A percentile compares a stretch with the other conserved stretches of the same genome.
These are phyloP conservation scores for Stegostoma tigrinum DNA, from an alignment of 2,113 vertebrate genomes.

Conservation along the genomic window DNA sequence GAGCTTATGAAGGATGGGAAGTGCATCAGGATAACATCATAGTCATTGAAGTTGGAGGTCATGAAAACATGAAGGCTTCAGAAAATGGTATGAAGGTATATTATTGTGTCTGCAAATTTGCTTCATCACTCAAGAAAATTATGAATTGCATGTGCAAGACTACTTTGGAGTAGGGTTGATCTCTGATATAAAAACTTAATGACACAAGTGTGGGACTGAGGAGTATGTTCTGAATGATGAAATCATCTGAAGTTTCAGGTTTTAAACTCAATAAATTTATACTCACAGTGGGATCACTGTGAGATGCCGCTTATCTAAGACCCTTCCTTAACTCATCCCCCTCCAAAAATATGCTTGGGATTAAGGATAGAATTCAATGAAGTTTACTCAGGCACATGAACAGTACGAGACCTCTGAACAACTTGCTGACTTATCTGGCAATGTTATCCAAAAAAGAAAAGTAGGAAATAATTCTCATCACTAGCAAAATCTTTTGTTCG, in stretches of 20 bases:
- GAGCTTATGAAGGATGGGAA: background rate
- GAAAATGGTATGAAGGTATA: background rate
- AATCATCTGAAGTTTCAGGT: background rate
- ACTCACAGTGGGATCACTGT: background rate
- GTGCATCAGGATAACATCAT: background rate
- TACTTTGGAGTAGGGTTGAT: background rate
- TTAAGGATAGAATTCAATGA: background rate
- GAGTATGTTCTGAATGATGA: background rate
- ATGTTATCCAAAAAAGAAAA: background rate
- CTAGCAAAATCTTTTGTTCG: background rate
- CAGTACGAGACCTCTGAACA: too few relatives aligned
- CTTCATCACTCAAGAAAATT: background rate
- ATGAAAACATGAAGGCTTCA: background rate
- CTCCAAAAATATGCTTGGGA: background rate
- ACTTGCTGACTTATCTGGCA: background rate
- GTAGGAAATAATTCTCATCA: too few relatives aligned
- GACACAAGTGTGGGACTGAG: background rate
- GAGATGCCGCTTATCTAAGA: background rate
- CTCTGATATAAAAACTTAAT: background rate
- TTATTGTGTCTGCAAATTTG: background rate
- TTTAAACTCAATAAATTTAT: background rate
- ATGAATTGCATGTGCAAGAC: background rate
- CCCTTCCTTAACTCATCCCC: background rate
- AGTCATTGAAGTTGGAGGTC: background rate
- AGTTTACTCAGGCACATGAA: background rate